These are phyloP conservation scores for Ganaspis sp. DNA, from an alignment of 1,140 invertebrate genomes.

Conservation along the genomic window DNA sequence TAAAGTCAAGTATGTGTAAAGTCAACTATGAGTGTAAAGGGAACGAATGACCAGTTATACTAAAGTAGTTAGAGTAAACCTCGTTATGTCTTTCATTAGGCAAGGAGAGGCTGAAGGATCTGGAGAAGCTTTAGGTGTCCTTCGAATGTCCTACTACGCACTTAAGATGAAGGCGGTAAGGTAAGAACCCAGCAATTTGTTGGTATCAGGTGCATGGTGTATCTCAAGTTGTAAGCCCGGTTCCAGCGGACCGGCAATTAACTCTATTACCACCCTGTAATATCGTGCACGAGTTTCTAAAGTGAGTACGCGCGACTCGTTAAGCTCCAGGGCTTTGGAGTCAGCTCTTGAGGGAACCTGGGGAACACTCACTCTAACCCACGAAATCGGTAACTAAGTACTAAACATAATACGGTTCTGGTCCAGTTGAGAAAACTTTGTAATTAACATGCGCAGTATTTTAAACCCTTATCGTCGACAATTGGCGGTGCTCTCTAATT, in stretches of 20 bases:
- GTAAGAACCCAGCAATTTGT: constrained; percentile 71
- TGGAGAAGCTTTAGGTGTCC: constrained; percentile 18
- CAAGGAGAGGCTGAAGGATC: constrained; percentile 1
- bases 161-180: constrained; percentile 65
- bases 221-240: constrained; percentile 73
- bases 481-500: too few species aligned
- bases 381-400: background rate
- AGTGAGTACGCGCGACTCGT: constrained; percentile 66
- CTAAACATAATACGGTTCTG: constrained; percentile 27
- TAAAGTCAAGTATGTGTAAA: too few species aligned
- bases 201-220: constrained; percentile 72
- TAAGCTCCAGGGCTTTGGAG: constrained; percentile 69
- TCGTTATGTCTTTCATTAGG: constrained; percentile 18
- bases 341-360: constrained; percentile 53
- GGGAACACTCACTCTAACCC: constrained; percentile 47
- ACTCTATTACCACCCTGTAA: constrained; percentile 76
- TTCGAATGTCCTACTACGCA: constrained; percentile 23
- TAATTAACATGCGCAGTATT: too few species aligned
- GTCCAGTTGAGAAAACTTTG: background rate
- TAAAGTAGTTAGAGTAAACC: constrained; percentile 3
- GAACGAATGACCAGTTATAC: background rate
- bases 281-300: constrained; percentile 63
- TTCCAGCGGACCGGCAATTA: constrained; percentile 67
- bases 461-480: too few species aligned
- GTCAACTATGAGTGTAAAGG: too few species aligned